Conservation (phyloP, 2,113 vertebrate genomes). For the Gasterosteus nipponicus region DNA sequence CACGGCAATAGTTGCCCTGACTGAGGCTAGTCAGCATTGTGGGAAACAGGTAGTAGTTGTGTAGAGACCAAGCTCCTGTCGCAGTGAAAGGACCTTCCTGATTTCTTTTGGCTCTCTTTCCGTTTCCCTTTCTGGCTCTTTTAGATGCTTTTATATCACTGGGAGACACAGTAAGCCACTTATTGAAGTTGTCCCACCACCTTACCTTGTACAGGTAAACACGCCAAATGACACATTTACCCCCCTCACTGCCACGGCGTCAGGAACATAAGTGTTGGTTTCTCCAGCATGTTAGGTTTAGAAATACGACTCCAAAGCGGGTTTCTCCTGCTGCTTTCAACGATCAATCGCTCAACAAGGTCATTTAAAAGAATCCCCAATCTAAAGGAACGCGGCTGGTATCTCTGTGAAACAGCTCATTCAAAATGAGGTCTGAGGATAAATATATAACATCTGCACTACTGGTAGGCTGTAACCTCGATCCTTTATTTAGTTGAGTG, state of each 20-base stretch:
- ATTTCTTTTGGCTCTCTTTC: not conserved
- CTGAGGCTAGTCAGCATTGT: not conserved
- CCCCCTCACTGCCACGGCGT: not conserved
- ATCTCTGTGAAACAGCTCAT: too few species aligned
- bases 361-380: not conserved
- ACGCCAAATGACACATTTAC: conserved; percentile 17
- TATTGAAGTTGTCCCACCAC: conserved; percentile 25
- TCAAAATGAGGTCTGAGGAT: not conserved
- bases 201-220: conserved; percentile 23
- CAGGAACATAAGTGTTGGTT: not conserved
- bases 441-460: not conserved
- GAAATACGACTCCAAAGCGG: not conserved
- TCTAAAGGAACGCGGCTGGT: not conserved
- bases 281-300: not conserved
- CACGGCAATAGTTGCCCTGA: not conserved
- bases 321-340: conserved; percentile 25
- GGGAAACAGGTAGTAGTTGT: not conserved
- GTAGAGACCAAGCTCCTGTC: not conserved
- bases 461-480: not conserved
- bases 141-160: conserved; percentile 51
- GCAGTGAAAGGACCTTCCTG: conserved; percentile 19
- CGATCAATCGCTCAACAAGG: conserved; percentile 7
- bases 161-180: conserved; percentile 7
- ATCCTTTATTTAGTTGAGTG: not conserved
- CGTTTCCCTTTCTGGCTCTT: conserved; percentile 3